Percentiles rank a stretch among this genome's conserved stretches.
phyloP scores from a whole-genome alignment of 37 sponge, comb jelly and placozoan species.

The Diacarnus erythraeanus region DNA sequence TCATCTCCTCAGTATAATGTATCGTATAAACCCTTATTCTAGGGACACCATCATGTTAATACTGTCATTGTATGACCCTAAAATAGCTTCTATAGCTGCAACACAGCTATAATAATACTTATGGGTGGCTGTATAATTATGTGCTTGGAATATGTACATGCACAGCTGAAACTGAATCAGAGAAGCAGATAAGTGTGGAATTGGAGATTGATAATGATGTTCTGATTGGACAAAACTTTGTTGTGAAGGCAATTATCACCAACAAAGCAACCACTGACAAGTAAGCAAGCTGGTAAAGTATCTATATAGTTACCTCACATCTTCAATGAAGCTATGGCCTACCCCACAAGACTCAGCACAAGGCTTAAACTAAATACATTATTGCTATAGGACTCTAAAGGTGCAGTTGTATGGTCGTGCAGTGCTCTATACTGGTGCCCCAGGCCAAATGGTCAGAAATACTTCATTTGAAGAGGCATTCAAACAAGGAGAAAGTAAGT shows the following conservation, averaged over 20 bases:
- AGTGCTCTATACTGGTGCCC: conserved; percentile 36
- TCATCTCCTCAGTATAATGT: too few species aligned
- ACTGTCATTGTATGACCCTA: too few species aligned
- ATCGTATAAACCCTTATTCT: too few species aligned
- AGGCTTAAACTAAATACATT: background rate
- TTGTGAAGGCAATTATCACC: conserved; percentile 28
- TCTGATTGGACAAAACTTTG: conserved; percentile 29
- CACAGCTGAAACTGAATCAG: conserved; percentile 1
- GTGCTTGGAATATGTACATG: background rate
- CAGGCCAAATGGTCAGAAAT: conserved; percentile 28
- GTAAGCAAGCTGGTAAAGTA: background rate
- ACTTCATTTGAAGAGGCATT: background rate
- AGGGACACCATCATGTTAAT: too few species aligned
- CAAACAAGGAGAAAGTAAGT: background rate
- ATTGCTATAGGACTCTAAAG: background rate
- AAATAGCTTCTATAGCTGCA: too few species aligned
- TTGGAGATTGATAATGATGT: conserved; percentile 27
- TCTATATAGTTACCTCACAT: background rate
- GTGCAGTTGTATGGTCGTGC: conserved; percentile 15
- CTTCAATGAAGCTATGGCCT: too few species aligned
- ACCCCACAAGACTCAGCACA: too few species aligned
- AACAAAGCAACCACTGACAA: conserved; percentile 13
- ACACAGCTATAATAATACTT: background rate
- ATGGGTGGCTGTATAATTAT: background rate
- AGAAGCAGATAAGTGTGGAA: conserved; percentile 27